Percentiles rank a stretch among this genome's conserved stretches.
phyloP scores from a whole-genome alignment of 2,888 invertebrate genomes.

The Patella caerulea region DNA sequence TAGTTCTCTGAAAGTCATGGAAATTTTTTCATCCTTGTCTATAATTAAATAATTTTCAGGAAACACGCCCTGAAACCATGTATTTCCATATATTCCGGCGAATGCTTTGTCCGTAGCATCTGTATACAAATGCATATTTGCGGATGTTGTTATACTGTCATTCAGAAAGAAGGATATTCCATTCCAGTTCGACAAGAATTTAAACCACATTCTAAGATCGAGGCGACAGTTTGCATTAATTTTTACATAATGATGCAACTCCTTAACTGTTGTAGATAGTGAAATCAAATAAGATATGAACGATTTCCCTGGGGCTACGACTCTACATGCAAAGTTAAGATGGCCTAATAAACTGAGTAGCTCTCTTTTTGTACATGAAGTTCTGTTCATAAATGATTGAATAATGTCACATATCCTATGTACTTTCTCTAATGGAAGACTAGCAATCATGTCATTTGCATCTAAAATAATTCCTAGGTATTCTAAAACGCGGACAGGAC shows the following conservation, averaged over 20 bases:
- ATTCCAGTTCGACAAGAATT: slow-evolving; percentile 6
- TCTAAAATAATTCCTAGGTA: slow-evolving; percentile 39
- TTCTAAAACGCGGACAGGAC: slow-evolving; percentile 28
- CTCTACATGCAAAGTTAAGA: slow-evolving; percentile 30
- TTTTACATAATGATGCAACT: slow-evolving; percentile 19
- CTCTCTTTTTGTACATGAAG: slow-evolving; percentile 24
- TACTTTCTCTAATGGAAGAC: slow-evolving; percentile 30
- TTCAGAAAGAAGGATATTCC: not conserved
- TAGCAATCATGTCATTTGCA: slow-evolving; percentile 30
- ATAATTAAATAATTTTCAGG: not conserved
- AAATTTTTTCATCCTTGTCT: not conserved
- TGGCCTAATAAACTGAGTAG: slow-evolving; percentile 29
- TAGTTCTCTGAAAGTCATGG: slow-evolving; percentile 27
- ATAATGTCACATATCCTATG: slow-evolving; percentile 22
- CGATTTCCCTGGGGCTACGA: slow-evolving; percentile 26
- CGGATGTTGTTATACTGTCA: not conserved
- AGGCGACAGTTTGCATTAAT: not conserved
- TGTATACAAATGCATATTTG: slow-evolving; percentile 9
- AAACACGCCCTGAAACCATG: not conserved
- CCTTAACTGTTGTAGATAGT: slow-evolving; percentile 25
- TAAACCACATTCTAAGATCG: slow-evolving; percentile 15
- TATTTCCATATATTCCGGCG: not conserved
- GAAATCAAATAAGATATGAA: slow-evolving; percentile 28
- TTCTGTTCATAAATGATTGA: not conserved
- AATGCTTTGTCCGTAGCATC: not conserved